Conservation (phyloP, 2,113 vertebrate species). For the Gambusia holbrooki region DNA sequence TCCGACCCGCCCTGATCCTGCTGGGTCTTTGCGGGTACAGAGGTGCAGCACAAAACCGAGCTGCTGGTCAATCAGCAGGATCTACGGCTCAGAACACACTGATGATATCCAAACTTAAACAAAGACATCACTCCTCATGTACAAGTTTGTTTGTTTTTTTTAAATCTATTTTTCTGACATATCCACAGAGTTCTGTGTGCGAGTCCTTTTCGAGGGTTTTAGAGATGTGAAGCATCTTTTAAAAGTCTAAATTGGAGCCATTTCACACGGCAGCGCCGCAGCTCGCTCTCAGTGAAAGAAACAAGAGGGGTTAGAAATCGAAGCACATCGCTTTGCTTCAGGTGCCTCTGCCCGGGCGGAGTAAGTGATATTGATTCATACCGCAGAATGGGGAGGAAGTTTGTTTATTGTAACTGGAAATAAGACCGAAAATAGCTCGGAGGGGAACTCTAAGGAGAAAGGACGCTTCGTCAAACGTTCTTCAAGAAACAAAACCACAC, state of each 20-base stretch:
- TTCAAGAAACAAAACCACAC: slow-evolving; percentile 3
- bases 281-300: slow-evolving; percentile 4
- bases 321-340: slow-evolving; percentile 30
- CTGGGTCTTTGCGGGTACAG: neutral
- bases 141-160: neutral
- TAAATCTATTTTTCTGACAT: neutral
- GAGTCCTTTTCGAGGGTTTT: neutral
- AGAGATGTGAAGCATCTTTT: neutral
- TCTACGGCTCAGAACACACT: too few relatives aligned
- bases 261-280: neutral
- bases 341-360: slow-evolving; percentile 26
- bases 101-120: neutral
- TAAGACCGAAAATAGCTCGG: slow-evolving; percentile 34
- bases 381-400: slow-evolving; percentile 32
- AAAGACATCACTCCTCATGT: neutral
- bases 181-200: neutral
- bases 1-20: neutral
- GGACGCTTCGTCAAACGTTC: neutral
- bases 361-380: slow-evolving; percentile 53
- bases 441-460: slow-evolving; percentile 33
- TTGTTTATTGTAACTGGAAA: slow-evolving; percentile 39
- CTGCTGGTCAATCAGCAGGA: too few relatives aligned
- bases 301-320: slow-evolving; percentile 11
- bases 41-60: neutral
- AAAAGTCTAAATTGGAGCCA: neutral